Base-by-base conservation (phyloP, 1,140 invertebrate species). In the Gonioctena quinquepunctata region DNA sequence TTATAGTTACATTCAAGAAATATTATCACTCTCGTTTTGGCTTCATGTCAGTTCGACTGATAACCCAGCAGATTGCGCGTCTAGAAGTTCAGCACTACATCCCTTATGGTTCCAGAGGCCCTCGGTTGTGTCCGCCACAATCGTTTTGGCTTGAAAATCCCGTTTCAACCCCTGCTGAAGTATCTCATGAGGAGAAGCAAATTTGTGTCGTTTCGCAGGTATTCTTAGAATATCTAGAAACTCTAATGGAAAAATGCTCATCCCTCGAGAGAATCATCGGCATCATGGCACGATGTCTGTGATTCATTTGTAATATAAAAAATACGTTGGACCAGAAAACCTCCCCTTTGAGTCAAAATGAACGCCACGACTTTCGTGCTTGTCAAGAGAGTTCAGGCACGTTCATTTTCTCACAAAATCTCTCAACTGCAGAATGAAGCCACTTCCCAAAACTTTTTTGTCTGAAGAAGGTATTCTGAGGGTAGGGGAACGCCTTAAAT, bases 1-100 rank as follows among this genome's bases (percentile, higher is more conserved):
- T n/a, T n/a, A n/a, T n/a, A n/a, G n/a, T n/a, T n/a, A 33, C 23
- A 85, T 85, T 56, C 78, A 81, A 50, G 23, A 70, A n/a, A 7
- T 62, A 2, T 73, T 78, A 1, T 49, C 69, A 26, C 19, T 19
- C 5, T 7, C 22, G 3, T 8, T 74, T 6, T 83, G 81, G 81
- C 59, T 67, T 2, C 77, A 84, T 63, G 73, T 83, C 6, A 33
- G 57, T 16, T 69, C 77, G 0, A 13, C 74, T 1, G 69, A 79
- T 5, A 83, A 82, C 68, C 79, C 79, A 6, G 81, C 80, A 0
- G 80, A 83, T 66, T 19, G 77, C 7, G 33, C 81, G 25, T 81
- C 81, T 1, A 68, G 81, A 13, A 78, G 80, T 1, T 16, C n/a
- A n/a, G n/a, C n/a, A n/a, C n/a, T n/a, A n/a, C n/a, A n/a, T n/a